phyloP scores from a whole-genome alignment of 2,888 invertebrate species.

The Meta bourneti region DNA sequence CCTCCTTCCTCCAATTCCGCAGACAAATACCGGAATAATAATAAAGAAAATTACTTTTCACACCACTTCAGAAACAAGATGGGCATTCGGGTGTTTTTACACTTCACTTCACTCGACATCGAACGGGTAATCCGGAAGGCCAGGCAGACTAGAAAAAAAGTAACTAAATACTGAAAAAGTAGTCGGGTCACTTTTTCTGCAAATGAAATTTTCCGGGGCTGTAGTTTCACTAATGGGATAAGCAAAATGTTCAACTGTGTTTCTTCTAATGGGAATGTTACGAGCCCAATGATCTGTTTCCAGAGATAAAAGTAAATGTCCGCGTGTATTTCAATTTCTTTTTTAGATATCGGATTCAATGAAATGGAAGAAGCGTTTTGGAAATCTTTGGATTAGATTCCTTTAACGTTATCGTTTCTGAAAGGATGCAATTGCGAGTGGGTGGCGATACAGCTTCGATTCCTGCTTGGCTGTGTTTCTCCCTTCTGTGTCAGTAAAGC shows the following conservation, averaged over 20 bases:
- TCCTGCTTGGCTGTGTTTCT: too few species aligned
- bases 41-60: conserved; percentile 3
- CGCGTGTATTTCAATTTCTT: conserved; percentile 5
- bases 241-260: conserved; percentile 39
- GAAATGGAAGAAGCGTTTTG: background rate
- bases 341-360: background rate
- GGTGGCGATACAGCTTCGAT: too few species aligned
- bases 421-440: too few species aligned
- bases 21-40: background rate
- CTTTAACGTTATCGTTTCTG: too few species aligned
- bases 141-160: too few species aligned
- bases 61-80: background rate
- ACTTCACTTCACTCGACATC: background rate
- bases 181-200: conserved; percentile 11
- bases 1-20: background rate
- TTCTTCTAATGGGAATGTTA: conserved; percentile 28
- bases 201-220: conserved; percentile 34
- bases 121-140: conserved; percentile 8
- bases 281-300: conserved; percentile 21
- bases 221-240: conserved; percentile 31
- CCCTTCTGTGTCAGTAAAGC: too few species aligned
- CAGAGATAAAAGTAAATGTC: conserved; percentile 22
- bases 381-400: background rate
- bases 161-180: background rate
- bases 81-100: background rate